phyloP scores from a whole-genome alignment of 2,888 invertebrate genomes.

The Cephus nigrinus region DNA sequence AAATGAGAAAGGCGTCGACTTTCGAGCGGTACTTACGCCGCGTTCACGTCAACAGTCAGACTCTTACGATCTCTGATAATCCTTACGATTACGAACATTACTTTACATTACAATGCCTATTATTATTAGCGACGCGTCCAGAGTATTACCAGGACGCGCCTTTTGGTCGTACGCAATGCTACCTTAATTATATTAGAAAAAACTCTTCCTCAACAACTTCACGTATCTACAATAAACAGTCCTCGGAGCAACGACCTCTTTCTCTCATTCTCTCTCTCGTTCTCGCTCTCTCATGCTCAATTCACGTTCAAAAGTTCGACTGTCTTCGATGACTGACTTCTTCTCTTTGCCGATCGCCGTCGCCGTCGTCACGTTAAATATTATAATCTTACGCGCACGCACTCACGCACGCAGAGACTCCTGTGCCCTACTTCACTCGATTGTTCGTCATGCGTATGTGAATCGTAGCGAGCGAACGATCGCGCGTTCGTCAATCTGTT shows the following conservation, averaged over 20 bases:
- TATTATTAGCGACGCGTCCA: slow-evolving; percentile 49
- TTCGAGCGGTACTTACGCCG: neutral
- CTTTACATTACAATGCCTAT: slow-evolving; percentile 57
- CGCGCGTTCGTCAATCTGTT: neutral
- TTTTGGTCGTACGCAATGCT: slow-evolving; percentile 65
- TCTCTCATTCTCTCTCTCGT: neutral
- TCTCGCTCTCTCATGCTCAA: neutral
- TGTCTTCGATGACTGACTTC: neutral
- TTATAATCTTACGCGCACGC: neutral
- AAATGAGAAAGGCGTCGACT: neutral
- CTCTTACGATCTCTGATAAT: slow-evolving; percentile 50
- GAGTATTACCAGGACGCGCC: slow-evolving; percentile 48
- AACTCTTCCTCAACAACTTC: slow-evolving; percentile 59
- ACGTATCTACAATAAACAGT: slow-evolving; percentile 56
- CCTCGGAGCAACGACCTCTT: slow-evolving; percentile 1
- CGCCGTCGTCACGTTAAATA: neutral
- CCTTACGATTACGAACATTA: slow-evolving; percentile 53
- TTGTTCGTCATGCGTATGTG: neutral
- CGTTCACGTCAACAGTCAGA: slow-evolving; percentile 23
- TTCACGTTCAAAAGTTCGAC: neutral
- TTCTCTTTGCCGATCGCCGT: neutral
- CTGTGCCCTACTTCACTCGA: neutral
- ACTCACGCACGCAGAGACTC: neutral
- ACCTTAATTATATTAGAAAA: slow-evolving; percentile 62
- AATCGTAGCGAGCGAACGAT: neutral